Evolutionary conservation across 1,140 invertebrate species (phyloP), one percentile per base, ranked within the genome.

Genomic region (Arion vulgaris): DNA sequence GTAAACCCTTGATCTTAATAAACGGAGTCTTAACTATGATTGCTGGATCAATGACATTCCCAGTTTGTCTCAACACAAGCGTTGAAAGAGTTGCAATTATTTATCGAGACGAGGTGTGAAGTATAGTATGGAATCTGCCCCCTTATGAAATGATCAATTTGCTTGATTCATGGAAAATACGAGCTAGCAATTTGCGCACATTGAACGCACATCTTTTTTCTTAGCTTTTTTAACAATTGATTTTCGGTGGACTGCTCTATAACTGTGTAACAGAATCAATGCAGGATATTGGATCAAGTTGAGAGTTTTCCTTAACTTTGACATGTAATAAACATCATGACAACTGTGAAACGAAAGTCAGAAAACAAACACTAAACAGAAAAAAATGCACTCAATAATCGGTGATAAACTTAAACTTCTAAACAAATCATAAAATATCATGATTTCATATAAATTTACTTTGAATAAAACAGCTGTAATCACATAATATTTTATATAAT

Each of bases 41-140:
- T 28, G 62, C 1, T 7, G 62, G 28, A 66, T 66, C 62, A 34
- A 66, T 66, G 62, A 66, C 28, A 32, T 66, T 5, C n/a, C 17
- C 28, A 2, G n/a, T 17, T 32, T 1, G 19, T 15, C 62, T 66
- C 9, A 66, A 66, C 0, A 7, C 17, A 66, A 7, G 62, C n/a
- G n/a, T 32, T 66, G n/a, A 66, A 62, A 62, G n/a, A 66, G 51
- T 66, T 66, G n/a, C 62, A 66, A 66, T 66, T 66, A 66, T 66
- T 66, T 66, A n/a, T 66, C 2, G 62, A 32, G 62, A 28, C 32
- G 4, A 32, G 4, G 62, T 11, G 62, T 66, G 4, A 32, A 5
- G 62, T 11, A 57, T 23, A 57, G 51, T 57, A 23, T 26, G 23
- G 19, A 57, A 26, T 15, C 9, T 4, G 17, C 26, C 23, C 51